Evolutionary conservation across 2,113 vertebrate genomes (phyloP).

Genomic region (Phodopus roborovskii): DNA sequence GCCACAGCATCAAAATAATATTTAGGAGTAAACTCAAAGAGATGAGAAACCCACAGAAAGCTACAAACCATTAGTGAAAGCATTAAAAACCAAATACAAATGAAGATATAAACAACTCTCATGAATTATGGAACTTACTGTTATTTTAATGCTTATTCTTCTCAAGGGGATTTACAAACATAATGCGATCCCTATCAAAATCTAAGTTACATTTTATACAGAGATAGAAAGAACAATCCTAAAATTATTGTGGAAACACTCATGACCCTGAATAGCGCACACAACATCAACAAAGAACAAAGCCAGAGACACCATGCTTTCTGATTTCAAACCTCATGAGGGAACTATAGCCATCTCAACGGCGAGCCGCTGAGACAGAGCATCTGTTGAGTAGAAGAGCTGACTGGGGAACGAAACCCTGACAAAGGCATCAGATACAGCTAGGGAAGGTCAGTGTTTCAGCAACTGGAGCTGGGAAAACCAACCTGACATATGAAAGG

Average conservation of each 20-base stretch:
- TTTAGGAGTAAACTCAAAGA: background rate
- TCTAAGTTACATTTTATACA: background rate
- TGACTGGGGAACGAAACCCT: background rate
- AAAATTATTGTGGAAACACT: background rate
- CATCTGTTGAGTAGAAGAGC: too few species aligned
- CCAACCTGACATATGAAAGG: background rate
- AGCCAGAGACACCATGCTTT: too few species aligned
- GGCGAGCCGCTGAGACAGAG: background rate
- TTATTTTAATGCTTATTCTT: background rate
- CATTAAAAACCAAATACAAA: background rate
- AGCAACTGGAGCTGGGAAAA: background rate
- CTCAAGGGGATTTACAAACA: background rate
- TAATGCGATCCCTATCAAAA: background rate
- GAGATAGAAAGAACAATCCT: background rate
- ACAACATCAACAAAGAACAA: background rate
- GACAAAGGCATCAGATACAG: too few species aligned
- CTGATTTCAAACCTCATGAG: background rate
- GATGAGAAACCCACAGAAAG: background rate
- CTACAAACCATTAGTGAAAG: background rate
- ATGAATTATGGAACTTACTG: background rate
- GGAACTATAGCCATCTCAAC: background rate
- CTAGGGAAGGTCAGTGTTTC: background rate
- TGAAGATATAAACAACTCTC: background rate
- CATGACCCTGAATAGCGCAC: background rate
- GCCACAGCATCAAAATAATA: background rate